A percentile compares a stretch with the other conserved stretches of the same genome.
Conservation (phyloP, 1,140 invertebrate genomes). For the Leptonema lineaticorne region DNA sequence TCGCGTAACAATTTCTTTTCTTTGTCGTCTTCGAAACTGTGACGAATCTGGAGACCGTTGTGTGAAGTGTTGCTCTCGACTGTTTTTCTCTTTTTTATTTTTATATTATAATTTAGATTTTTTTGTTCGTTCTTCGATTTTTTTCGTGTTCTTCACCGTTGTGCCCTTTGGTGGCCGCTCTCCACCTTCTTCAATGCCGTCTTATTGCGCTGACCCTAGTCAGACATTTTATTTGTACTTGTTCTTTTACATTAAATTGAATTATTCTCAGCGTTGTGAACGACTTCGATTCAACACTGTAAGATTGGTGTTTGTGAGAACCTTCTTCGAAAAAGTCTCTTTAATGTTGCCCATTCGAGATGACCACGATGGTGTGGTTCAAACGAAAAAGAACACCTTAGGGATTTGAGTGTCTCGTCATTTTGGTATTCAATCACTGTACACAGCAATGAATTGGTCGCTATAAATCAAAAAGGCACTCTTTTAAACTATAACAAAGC, state of each 20-base stretch:
- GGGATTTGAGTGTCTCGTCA: slow-evolving; percentile 6
- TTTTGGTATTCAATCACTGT: slow-evolving; percentile 30
- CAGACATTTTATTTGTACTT: slow-evolving; percentile 17
- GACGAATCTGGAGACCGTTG: slow-evolving; percentile 40
- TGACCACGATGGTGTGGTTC: not conserved
- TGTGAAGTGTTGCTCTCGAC: slow-evolving; percentile 36
- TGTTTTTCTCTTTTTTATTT: slow-evolving; percentile 34
- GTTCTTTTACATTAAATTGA: slow-evolving; percentile 18
- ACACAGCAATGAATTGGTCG: slow-evolving; percentile 20
- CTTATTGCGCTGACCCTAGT: slow-evolving; percentile 18
- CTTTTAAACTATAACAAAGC: slow-evolving; percentile 17
- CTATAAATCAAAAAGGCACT: slow-evolving; percentile 31
- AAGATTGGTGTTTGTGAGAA: not conserved
- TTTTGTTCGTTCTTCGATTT: slow-evolving; percentile 19
- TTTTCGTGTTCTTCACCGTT: slow-evolving; percentile 24
- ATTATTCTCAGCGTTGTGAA: slow-evolving; percentile 28
- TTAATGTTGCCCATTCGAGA: not conserved
- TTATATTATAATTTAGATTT: slow-evolving; percentile 39
- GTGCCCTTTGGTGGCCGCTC: slow-evolving; percentile 9
- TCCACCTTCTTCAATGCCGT: not conserved
- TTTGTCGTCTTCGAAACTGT: slow-evolving; percentile 37
- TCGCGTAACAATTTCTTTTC: slow-evolving; percentile 33
- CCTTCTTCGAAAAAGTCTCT: slow-evolving; percentile 15
- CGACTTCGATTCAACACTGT: no score
- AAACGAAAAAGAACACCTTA: slow-evolving; percentile 9